Conservation (phyloP, 2,113 vertebrate species). For the Pionites leucogaster region DNA sequence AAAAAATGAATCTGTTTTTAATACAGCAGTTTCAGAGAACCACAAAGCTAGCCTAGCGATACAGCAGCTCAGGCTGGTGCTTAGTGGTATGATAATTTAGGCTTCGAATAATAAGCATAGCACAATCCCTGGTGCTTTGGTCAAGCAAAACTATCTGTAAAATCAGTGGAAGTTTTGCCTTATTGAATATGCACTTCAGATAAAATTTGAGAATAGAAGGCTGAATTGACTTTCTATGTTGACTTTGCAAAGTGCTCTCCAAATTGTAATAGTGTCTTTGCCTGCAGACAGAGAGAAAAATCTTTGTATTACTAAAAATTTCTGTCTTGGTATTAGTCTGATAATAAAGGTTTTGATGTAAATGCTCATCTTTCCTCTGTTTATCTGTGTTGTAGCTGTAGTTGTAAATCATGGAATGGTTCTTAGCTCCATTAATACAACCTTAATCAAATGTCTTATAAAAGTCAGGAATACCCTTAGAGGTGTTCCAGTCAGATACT, state of each 20-base stretch:
- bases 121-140: background rate
- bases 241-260: background rate
- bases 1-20: background rate
- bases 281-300: background rate
- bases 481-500: background rate
- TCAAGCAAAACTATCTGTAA: background rate
- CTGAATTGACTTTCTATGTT: background rate
- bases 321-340: background rate
- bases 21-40: background rate
- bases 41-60: background rate
- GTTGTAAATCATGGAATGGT: background rate
- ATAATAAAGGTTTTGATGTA: background rate
- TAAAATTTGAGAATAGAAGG: background rate
- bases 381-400: background rate
- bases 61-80: background rate
- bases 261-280: background rate
- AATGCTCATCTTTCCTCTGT: background rate
- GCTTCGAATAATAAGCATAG: background rate
- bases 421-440: background rate
- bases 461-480: background rate
- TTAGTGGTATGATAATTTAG: background rate
- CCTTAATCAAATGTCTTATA: background rate
- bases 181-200: background rate
- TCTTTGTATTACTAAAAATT: background rate
- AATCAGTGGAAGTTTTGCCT: background rate